A percentile compares a stretch with the other conserved stretches of the same genome.
Evolutionary conservation across 2,113 vertebrate genomes (phyloP).

Genomic region (Malurus elegans): DNA sequence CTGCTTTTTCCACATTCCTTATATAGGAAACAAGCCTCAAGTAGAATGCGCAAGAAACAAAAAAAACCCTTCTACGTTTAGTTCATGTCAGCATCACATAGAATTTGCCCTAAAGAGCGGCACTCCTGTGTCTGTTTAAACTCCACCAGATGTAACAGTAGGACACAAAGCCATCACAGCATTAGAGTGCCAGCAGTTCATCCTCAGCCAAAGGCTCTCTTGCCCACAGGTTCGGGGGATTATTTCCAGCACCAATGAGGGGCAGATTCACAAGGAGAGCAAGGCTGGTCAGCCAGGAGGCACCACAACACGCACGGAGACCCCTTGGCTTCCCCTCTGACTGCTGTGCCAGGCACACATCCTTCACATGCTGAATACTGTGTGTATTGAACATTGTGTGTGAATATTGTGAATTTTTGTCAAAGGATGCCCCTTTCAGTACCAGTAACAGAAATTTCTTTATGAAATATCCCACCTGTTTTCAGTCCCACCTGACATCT

Average conservation of each 20-base stretch:
- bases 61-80: neutral
- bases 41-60: neutral
- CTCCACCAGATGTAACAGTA: neutral
- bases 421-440: neutral
- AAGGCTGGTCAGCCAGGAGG: neutral
- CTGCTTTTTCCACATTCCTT: neutral
- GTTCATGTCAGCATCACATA: neutral
- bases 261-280: neutral
- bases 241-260: neutral
- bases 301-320: neutral
- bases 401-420: neutral
- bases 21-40: neutral
- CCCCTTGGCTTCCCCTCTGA: neutral
- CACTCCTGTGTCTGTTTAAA: neutral
- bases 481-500: neutral
- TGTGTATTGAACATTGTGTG: fast-evolving
- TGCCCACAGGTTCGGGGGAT: fast-evolving
- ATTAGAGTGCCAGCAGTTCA: neutral
- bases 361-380: fast-evolving
- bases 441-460: neutral
- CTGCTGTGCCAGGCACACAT: no score
- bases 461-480: neutral
- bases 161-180: neutral
- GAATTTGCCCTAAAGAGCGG: neutral
- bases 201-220: neutral